Percentiles rank a stretch among this genome's conserved stretches.
These are phyloP conservation scores for Cladorhizidae sp. DNA, from an alignment of 37 sponge, comb jelly and placozoan genomes.

Conservation along the genomic window DNA sequence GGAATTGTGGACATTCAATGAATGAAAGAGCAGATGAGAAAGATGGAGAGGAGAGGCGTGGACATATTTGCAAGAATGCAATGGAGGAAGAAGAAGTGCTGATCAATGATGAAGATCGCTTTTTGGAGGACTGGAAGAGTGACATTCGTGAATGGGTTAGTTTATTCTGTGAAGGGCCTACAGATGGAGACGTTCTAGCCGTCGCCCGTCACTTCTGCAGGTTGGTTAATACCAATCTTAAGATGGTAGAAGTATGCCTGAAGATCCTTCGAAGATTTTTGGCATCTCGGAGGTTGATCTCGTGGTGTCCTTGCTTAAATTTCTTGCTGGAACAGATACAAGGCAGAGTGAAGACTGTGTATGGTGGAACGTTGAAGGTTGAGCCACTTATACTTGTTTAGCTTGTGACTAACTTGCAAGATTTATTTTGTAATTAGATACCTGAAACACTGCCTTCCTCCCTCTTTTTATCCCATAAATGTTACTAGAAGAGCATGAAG, in stretches of 20 bases:
- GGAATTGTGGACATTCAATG: too few relatives aligned
- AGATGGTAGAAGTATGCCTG: constrained; percentile 2
- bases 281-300: neutral
- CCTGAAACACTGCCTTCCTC: too few relatives aligned
- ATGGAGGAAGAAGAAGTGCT: neutral
- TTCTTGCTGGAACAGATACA: constrained; percentile 17
- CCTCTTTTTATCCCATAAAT: too few relatives aligned
- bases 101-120: constrained; percentile 15
- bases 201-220: constrained; percentile 15
- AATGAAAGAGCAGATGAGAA: neutral
- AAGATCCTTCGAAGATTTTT: constrained; percentile 17
- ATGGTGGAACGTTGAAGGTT: constrained; percentile 10
- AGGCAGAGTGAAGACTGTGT: neutral
- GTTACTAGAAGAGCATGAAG: too few relatives aligned
- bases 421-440: too few relatives aligned
- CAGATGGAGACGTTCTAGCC: constrained; percentile 13
- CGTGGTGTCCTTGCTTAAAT: constrained; percentile 41
- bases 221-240: constrained; percentile 15
- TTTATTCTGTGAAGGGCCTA: constrained; percentile 29
- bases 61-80: neutral
- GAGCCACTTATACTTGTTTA: neutral
- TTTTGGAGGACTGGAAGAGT: neutral
- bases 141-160: constrained; percentile 43
- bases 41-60: neutral
- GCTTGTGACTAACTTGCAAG: too few relatives aligned